Percentiles rank a stretch among this genome's conserved stretches.
Evolutionary conservation across 2,888 invertebrate genomes (phyloP).

Genomic region (Amorpha juglandis): DNA sequence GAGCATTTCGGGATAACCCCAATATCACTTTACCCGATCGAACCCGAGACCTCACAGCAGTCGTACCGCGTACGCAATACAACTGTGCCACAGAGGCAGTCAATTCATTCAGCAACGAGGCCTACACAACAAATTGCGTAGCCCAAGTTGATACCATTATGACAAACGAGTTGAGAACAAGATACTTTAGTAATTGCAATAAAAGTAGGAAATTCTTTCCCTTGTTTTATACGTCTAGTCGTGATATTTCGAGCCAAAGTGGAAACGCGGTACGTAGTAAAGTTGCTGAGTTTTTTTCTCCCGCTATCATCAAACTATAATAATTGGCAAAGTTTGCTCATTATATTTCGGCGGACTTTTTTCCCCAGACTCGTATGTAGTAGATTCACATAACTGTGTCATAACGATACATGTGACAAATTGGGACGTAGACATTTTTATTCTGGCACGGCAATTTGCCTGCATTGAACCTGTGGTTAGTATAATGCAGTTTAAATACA

Average conservation of each 20-base stretch:
- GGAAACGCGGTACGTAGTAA: slow-evolving; percentile 38
- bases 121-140: not conserved
- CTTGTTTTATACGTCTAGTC: slow-evolving; percentile 9
- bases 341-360: slow-evolving; percentile 72
- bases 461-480: too few species aligned
- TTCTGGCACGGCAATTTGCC: not conserved
- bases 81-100: too few species aligned
- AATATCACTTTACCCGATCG: too few species aligned
- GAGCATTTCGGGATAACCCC: too few species aligned
- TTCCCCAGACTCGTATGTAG: slow-evolving; percentile 36
- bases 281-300: slow-evolving; percentile 49
- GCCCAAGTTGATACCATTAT: not conserved
- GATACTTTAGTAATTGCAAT: slow-evolving; percentile 16
- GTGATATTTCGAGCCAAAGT: slow-evolving; percentile 34
- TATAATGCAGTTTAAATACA: too few species aligned
- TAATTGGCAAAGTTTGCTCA: slow-evolving; percentile 82
- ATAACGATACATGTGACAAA: not conserved
- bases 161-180: slow-evolving; percentile 8
- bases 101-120: too few species aligned
- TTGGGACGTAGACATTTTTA: not conserved
- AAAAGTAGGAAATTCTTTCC: slow-evolving; percentile 6
- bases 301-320: slow-evolving; percentile 69
- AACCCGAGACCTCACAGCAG: too few species aligned
- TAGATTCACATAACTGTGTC: slow-evolving; percentile 31
- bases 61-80: too few species aligned